Conservation (phyloP, 2,797 vertebrate genomes). For the Takifugu ocellatus region DNA sequence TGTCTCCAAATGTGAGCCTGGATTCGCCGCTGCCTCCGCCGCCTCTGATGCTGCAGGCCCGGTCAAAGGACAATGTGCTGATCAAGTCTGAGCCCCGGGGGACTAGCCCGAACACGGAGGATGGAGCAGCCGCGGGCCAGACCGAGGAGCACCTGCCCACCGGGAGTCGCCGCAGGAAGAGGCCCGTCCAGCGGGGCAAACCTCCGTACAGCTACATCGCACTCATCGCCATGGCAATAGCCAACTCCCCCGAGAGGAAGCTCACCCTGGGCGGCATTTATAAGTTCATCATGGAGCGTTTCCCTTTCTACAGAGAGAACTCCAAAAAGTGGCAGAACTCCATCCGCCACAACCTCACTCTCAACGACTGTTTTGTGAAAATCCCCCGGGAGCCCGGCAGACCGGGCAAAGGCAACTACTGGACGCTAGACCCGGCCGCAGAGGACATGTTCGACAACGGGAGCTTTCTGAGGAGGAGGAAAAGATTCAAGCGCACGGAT, state of each 20-base stretch:
- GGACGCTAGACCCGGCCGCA: constrained; percentile 89
- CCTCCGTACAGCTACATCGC: constrained; percentile 98
- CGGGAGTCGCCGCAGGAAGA: constrained; percentile 85
- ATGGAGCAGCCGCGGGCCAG: constrained; percentile 59
- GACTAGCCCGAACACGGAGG: constrained; percentile 68
- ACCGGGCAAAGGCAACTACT: constrained; percentile 92
- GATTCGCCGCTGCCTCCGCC: constrained; percentile 73
- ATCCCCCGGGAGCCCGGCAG: constrained; percentile 90
- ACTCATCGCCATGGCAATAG: constrained; percentile 96
- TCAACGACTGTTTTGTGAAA: constrained; percentile 91
- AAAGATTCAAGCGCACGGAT: constrained; percentile 87
- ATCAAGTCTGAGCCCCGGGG: constrained; percentile 81
- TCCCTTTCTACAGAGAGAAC: constrained; percentile 95
- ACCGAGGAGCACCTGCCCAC: constrained; percentile 71
- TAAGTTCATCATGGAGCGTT: constrained; percentile 96
- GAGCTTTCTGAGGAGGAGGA: constrained; percentile 82
- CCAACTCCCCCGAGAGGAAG: constrained; percentile 91
- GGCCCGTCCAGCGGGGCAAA: constrained; percentile 92
- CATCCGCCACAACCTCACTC: constrained; percentile 87
- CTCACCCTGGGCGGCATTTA: constrained; percentile 95
- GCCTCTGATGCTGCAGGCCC: constrained; percentile 66
- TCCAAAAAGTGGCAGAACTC: constrained; percentile 94
- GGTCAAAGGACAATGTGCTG: constrained; percentile 71
- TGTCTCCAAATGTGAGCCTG: constrained; percentile 75
- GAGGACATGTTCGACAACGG: constrained; percentile 96